Evolutionary conservation across 2,888 invertebrate genomes (phyloP).

Genomic region (Molorchus minor): DNA sequence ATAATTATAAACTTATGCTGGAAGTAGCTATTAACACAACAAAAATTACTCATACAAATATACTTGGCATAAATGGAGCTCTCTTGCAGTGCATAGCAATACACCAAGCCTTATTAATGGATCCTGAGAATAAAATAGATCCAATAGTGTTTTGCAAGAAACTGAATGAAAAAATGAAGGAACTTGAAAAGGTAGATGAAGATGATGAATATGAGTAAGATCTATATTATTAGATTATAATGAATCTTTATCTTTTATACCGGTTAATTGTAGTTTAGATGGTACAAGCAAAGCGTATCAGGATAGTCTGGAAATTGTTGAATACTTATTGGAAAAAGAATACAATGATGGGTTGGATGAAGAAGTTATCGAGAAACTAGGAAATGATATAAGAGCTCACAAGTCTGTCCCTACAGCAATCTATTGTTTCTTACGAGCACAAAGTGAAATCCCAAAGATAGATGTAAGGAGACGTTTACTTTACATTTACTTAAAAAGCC

Average conservation of each 20-base stretch:
- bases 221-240: constrained; percentile 7
- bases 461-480: constrained; percentile 59
- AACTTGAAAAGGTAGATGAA: constrained; percentile 60
- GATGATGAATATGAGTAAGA: constrained; percentile 58
- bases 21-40: constrained; percentile 65
- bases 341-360: constrained; percentile 61
- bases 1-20: constrained; percentile 64
- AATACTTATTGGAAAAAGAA: constrained; percentile 62
- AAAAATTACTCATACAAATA: constrained; percentile 71
- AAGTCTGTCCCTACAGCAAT: constrained; percentile 78
- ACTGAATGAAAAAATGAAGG: constrained; percentile 66
- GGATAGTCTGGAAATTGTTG: constrained; percentile 65
- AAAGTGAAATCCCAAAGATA: constrained; percentile 63
- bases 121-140: constrained; percentile 64
- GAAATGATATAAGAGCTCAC: constrained; percentile 71
- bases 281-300: constrained; percentile 62
- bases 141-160: constrained; percentile 63
- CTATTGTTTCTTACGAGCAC: constrained; percentile 71
- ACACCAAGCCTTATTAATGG: constrained; percentile 64
- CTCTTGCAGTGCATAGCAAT: constrained; percentile 69
- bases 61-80: constrained; percentile 68
- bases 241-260: background rate
- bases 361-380: constrained; percentile 66
- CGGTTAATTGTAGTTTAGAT: background rate
- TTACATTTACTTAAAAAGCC: background rate